Conservation (phyloP, 2,113 vertebrate genomes). For the Varanus salvator region DNA sequence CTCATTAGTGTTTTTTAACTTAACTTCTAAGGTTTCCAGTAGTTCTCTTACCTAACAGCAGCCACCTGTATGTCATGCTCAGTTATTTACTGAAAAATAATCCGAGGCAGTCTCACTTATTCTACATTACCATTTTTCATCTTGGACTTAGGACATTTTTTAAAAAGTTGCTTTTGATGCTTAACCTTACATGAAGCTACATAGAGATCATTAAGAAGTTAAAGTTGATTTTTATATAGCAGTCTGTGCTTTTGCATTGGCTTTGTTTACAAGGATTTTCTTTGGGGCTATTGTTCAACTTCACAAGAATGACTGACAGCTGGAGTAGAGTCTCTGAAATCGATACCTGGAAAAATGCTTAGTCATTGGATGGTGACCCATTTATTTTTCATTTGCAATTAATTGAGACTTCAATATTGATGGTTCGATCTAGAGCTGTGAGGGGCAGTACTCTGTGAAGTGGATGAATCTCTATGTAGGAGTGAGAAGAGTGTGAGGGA, state of each 20-base stretch:
- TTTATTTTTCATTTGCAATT: not conserved
- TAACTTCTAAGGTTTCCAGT: conserved; percentile 12
- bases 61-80: conserved; percentile 3
- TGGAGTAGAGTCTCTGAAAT: not conserved
- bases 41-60: not conserved
- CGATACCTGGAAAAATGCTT: not conserved
- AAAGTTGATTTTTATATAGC: not conserved
- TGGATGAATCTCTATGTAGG: not conserved
- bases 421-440: not conserved
- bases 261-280: not conserved
- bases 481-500: too few species aligned
- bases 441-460: not conserved
- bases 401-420: not conserved
- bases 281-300: not conserved
- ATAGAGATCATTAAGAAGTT: not conserved
- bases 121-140: not conserved
- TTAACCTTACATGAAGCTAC: not conserved
- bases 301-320: not conserved
- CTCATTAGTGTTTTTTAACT: not conserved
- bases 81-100: conserved; percentile 10
- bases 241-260: not conserved
- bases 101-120: not conserved
- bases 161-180: not conserved
- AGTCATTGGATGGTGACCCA: not conserved
- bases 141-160: too few species aligned